Percentiles rank a stretch among this genome's conserved stretches.
These are phyloP conservation scores for Sebastiscus tertius DNA, from an alignment of 2,797 vertebrate species.

Conservation along the genomic window DNA sequence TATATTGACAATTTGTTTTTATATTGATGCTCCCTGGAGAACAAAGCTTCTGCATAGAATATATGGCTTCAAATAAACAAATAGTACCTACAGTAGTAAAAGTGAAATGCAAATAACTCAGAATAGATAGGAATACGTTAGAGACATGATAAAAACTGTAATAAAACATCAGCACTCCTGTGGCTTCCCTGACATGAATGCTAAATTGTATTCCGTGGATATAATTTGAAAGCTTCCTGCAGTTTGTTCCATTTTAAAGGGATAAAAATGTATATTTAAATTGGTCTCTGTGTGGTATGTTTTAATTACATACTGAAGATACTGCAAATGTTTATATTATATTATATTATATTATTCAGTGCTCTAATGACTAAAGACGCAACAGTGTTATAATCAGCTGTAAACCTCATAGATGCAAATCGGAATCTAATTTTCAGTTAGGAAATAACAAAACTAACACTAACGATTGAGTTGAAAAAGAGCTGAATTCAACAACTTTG, in stretches of 20 bases:
- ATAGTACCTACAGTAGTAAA: background rate
- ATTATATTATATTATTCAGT: background rate
- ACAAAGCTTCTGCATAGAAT: background rate
- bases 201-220: conserved; percentile 1
- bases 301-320: background rate
- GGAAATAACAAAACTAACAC: background rate
- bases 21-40: background rate
- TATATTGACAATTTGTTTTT: background rate
- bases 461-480: too few relatives aligned
- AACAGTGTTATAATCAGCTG: background rate
- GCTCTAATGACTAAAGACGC: background rate
- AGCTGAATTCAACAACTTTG: background rate
- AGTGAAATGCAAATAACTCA: background rate
- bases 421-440: background rate
- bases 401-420: background rate
- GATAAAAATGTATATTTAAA: background rate
- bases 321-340: background rate
- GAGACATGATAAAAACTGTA: background rate
- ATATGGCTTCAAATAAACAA: background rate
- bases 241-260: background rate
- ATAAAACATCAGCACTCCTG: background rate
- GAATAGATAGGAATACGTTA: background rate
- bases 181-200: background rate
- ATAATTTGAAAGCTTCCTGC: background rate
- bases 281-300: background rate